Base-by-base conservation (phyloP, 2,888 invertebrate genomes). In the Parapristionchus giblindavisi region DNA sequence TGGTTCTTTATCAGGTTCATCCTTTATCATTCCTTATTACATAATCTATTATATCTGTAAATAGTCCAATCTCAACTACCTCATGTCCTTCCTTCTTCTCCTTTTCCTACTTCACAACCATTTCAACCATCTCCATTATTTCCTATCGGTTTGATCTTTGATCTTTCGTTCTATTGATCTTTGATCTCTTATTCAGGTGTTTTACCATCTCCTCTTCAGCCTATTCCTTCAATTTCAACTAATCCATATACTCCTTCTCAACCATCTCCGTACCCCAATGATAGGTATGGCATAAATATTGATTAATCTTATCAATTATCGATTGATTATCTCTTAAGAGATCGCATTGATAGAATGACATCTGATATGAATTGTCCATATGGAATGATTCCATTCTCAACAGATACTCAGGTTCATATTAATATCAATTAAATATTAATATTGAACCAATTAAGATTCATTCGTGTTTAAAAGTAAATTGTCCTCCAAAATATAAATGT, bases 401-500 rank as follows among this genome's bases (percentile, higher is more conserved):
- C 75, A 27, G 78, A 78, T 51, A 77, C 77, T 36, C 70, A 70
- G 70, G 70, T 66, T 5, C 17, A 43, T 40, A 34, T 43, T 27
- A 29, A 11, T 1, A 65, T 27, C 6, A 63, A 65, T 8, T 3
- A 14, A 43, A 3, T 8, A 21, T 32, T 2, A 36, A 63, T 6
- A 2, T 27, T 2, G 0, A 51, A 32, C 8, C 27, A 32, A 34
- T 14, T 66, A 43, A 66, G 66, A 43, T 70, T 21, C 70, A 70
- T 27, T 70, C 70, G 3, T 70, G 70, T 43, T 14, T 48, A n/a
- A 40, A 72, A 58, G 58, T 32, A 34, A 38, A 72, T 21, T 78
- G 78, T 43, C 77, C 78, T 27, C 75, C 75, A 24, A 76, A 77
- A n/a, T 78, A 78, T 51, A 43, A 43, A 6, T 77, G 77, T 40